phyloP scores from a whole-genome alignment of 2,888 invertebrate genomes.

The Melitaea athalia region DNA sequence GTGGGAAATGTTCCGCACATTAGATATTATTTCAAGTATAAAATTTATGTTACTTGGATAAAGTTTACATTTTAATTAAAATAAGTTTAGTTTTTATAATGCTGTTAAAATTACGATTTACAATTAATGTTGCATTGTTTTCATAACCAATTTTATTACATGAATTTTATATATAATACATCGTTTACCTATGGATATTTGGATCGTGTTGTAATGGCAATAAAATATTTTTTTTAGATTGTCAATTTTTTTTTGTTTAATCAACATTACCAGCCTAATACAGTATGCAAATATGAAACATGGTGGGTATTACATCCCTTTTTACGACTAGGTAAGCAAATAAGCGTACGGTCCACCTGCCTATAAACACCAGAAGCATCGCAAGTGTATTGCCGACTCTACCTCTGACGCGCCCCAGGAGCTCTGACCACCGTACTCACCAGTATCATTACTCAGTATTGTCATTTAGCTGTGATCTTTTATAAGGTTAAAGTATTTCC shows the following conservation, averaged over 20 bases:
- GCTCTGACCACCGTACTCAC: too few species aligned
- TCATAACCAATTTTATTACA: not conserved
- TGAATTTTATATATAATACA: not conserved
- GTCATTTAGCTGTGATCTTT: too few species aligned
- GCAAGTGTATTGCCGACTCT: too few species aligned
- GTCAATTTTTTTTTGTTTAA: not conserved
- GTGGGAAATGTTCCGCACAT: not conserved
- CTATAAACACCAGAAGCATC: too few species aligned
- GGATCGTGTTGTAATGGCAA: not conserved
- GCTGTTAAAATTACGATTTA: conserved; percentile 5
- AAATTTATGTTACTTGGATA: not conserved
- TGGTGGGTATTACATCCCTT: too few species aligned
- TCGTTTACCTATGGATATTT: not conserved
- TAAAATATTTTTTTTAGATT: not conserved
- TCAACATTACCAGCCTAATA: too few species aligned
- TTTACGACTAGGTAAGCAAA: too few species aligned
- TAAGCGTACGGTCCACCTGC: too few species aligned
- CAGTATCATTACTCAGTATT: too few species aligned
- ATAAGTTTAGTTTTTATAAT: conserved; percentile 9
- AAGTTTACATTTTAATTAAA: not conserved
- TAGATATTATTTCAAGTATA: conserved; percentile 6
- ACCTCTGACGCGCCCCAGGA: too few species aligned
- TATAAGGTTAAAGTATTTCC: too few species aligned
- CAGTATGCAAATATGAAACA: too few species aligned
- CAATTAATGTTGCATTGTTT: conserved; percentile 2